phyloP scores from a whole-genome alignment of 2,113 vertebrate genomes.

The Myiopsitta monachus region DNA sequence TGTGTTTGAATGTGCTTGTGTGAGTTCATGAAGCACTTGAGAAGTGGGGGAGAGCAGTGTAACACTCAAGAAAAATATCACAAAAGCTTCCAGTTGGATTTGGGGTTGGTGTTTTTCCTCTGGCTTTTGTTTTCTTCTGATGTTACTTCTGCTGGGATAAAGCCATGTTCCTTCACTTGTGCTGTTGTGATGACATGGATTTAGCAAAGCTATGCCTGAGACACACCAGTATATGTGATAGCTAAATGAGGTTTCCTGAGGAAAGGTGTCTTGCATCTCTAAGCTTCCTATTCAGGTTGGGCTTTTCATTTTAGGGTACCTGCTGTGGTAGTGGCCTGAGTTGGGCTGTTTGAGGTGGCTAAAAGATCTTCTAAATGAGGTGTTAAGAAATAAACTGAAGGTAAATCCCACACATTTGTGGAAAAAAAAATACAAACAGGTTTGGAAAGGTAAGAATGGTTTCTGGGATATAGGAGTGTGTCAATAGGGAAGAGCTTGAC shows the following conservation, averaged over 20 bases:
- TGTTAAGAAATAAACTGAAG: background rate
- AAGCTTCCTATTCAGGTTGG: background rate
- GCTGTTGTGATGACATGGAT: background rate
- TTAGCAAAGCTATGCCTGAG: background rate
- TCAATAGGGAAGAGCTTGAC: background rate
- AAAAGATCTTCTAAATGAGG: background rate
- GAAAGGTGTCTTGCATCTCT: background rate
- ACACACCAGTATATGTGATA: rapidly evolving
- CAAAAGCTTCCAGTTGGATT: background rate
- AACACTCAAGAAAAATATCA: background rate
- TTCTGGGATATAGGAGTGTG: background rate
- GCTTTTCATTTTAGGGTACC: background rate
- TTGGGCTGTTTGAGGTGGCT: background rate
- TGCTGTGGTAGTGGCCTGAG: background rate
- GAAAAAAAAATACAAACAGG: background rate
- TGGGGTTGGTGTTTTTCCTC: background rate
- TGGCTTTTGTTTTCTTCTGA: background rate
- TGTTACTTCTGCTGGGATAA: background rate
- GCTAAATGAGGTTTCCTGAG: background rate
- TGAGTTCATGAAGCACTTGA: background rate
- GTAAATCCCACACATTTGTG: background rate
- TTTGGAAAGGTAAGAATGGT: background rate
- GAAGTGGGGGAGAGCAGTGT: background rate
- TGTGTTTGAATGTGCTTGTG: background rate
- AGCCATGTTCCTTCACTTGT: background rate